Evolutionary conservation across 2,113 vertebrate genomes (phyloP).

Genomic region (Camelus dromedarius): DNA sequence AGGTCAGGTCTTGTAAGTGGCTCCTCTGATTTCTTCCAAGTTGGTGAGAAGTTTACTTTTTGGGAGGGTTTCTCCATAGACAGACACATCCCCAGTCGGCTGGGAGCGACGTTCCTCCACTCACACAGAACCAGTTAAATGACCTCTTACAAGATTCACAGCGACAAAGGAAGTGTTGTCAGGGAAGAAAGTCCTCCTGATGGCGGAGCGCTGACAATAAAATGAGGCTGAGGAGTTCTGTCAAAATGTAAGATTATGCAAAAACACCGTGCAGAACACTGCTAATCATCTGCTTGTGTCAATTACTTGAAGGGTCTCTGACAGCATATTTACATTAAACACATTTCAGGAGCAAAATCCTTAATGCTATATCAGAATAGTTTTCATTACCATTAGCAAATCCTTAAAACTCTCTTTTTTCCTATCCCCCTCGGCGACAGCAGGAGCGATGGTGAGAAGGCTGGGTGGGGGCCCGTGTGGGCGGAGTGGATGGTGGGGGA

Average conservation of each 20-base stretch:
- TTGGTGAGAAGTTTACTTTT: constrained; percentile 80
- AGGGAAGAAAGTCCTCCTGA: constrained; percentile 86
- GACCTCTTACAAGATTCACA: constrained; percentile 90
- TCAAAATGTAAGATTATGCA: constrained; percentile 94
- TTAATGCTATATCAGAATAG: constrained; percentile 88
- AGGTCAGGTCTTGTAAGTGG: not conserved
- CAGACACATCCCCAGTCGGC: constrained; percentile 73
- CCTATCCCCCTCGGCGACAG: not conserved
- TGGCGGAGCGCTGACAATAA: constrained; percentile 89
- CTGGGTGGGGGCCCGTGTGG: not conserved
- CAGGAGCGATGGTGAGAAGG: constrained; percentile 56
- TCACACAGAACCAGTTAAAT: constrained; percentile 86
- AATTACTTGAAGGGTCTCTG: constrained; percentile 95
- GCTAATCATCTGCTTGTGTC: constrained; percentile 97
- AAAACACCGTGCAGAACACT: constrained; percentile 92
- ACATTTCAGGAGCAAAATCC: constrained; percentile 90
- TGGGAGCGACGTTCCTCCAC: constrained; percentile 76
- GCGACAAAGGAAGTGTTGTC: constrained; percentile 90
- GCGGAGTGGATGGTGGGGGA: not conserved
- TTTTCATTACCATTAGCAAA: constrained; percentile 87
- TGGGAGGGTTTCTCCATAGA: constrained; percentile 65
- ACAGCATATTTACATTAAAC: constrained; percentile 96
- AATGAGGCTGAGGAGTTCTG: constrained; percentile 88
- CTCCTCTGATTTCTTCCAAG: not conserved
- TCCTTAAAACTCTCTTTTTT: constrained; percentile 76